These are phyloP conservation scores for Dendroctonus valens DNA, from an alignment of 1,140 invertebrate genomes.

Conservation along the genomic window DNA sequence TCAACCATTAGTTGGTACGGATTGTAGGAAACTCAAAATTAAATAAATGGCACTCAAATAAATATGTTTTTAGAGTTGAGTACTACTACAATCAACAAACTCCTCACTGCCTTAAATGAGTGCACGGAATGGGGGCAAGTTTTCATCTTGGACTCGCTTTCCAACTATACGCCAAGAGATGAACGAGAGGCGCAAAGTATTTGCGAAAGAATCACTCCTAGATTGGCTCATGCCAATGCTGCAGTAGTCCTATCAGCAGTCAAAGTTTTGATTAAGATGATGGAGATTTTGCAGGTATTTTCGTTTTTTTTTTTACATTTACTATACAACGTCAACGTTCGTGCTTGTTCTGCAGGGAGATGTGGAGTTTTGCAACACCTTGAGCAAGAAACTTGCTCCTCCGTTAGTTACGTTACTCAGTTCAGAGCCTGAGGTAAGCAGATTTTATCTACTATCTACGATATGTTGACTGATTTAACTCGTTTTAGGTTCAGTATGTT, in stretches of 20 bases:
- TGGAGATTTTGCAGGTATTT: constrained; percentile 85
- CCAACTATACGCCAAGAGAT: constrained; percentile 96
- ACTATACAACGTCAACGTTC: background rate
- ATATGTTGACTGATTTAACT: background rate
- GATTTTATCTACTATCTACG: background rate
- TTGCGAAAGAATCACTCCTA: constrained; percentile 96
- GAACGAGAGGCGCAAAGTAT: constrained; percentile 99
- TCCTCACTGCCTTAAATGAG: constrained; percentile 97
- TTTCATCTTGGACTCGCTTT: constrained; percentile 97
- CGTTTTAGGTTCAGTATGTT: constrained; percentile 85
- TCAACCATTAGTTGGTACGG: constrained; percentile 75
- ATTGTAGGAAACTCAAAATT: background rate
- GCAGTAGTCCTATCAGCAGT: constrained; percentile 99
- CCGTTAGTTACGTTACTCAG: constrained; percentile 98
- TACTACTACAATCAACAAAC: constrained; percentile 96
- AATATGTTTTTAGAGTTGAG: constrained; percentile 76
- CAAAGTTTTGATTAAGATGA: constrained; percentile 95
- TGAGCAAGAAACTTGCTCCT: constrained; percentile 96
- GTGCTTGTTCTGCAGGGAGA: constrained; percentile 56
- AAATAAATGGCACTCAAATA: constrained; percentile 2
- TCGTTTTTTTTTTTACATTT: constrained; percentile 8
- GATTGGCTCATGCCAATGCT: constrained; percentile 98
- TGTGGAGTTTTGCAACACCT: constrained; percentile 89
- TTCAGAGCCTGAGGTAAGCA: constrained; percentile 83
- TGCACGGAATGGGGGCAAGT: constrained; percentile 99